Evolutionary conservation across 2,888 invertebrate species (phyloP).

Genomic region (Mythimna pallens): DNA sequence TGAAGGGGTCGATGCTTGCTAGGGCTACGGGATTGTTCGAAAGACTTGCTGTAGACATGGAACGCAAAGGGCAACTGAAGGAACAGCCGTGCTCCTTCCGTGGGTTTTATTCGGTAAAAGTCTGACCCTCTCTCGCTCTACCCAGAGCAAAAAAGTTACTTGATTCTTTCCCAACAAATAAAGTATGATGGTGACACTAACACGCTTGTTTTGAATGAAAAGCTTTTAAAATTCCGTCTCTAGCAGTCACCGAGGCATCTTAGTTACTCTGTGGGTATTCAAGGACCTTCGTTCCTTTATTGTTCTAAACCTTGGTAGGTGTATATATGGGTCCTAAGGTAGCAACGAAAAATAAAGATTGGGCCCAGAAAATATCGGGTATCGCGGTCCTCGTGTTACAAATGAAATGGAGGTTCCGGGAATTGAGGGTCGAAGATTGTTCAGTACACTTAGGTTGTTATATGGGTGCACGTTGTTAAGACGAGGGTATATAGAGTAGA

Average conservation of each 20-base stretch:
- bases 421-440: conserved; percentile 12
- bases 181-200: background rate
- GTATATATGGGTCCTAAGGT: background rate
- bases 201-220: background rate
- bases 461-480: background rate
- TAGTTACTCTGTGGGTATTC: background rate
- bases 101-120: no score
- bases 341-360: conserved; percentile 18
- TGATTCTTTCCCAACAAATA: no score
- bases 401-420: conserved; percentile 28
- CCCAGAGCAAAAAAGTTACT: no score
- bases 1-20: no score
- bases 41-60: no score
- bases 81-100: no score
- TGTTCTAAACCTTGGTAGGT: background rate
- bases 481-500: background rate
- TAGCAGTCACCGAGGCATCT: background rate
- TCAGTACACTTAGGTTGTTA: conserved; percentile 1
- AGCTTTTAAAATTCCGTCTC: background rate
- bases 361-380: conserved; percentile 27
- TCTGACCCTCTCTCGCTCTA: no score
- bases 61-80: no score
- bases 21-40: no score
- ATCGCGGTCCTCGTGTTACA: conserved; percentile 25
- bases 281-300: conserved; percentile 29